These are phyloP conservation scores for Hemitrygon akajei DNA, from an alignment of 2,797 vertebrate species.

Conservation along the genomic window DNA sequence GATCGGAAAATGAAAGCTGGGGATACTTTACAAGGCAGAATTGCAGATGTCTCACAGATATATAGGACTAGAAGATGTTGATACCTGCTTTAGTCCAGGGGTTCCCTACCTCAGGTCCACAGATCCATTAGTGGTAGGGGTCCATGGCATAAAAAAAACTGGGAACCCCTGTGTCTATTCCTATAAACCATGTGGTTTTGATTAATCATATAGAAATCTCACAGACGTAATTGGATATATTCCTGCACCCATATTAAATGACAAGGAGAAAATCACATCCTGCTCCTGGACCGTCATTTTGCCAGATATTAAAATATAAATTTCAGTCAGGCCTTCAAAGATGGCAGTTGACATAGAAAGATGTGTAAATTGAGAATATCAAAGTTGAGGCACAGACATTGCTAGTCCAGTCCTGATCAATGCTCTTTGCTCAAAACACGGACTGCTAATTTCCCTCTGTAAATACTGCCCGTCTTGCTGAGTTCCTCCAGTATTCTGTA, in stretches of 20 bases:
- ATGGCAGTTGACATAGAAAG: no score
- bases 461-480: no score
- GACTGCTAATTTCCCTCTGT: no score
- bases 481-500: no score
- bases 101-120: no score
- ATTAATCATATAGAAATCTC: conserved; percentile 5
- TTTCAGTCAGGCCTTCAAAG: background rate
- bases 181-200: background rate
- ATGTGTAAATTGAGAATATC: background rate
- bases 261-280: background rate
- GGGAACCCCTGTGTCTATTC: no score
- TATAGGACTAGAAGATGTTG: background rate
- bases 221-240: background rate
- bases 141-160: no score
- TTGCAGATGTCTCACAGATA: background rate
- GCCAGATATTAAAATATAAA: background rate
- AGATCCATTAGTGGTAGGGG: no score
- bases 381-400: background rate
- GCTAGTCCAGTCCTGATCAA: no score
- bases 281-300: background rate
- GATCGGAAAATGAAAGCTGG: background rate
- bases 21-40: background rate
- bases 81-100: no score
- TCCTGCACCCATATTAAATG: background rate
- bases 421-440: no score